Evolutionary conservation across 1,140 invertebrate genomes (phyloP).

Genomic region (Brachionus plicatilis): DNA sequence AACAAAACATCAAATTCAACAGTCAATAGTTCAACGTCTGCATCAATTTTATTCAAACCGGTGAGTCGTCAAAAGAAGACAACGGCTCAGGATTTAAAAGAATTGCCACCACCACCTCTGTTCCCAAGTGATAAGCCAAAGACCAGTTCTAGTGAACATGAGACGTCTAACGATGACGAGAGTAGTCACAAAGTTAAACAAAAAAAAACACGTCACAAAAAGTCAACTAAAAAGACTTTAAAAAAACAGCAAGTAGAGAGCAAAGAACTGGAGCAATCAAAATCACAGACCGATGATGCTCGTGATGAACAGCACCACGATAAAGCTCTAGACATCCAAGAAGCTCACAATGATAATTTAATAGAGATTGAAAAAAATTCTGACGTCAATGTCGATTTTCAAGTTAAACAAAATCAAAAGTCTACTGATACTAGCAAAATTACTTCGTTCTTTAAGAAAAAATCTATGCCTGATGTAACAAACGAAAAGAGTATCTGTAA

Average conservation of each 20-base stretch:
- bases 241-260: not conserved
- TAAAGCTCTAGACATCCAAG: too few relatives aligned
- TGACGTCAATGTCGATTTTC: not conserved
- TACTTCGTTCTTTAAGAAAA: too few relatives aligned
- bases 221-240: not conserved
- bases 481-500: not conserved
- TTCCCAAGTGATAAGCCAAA: not conserved
- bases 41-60: not conserved
- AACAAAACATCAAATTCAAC: not conserved
- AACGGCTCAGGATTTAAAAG: not conserved
- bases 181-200: not conserved
- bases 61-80: too few relatives aligned
- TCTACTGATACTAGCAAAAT: not conserved
- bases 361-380: too few relatives aligned
- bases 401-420: not conserved
- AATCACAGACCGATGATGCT: too few relatives aligned
- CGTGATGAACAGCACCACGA: too few relatives aligned
- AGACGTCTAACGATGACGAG: not conserved
- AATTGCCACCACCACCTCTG: not conserved
- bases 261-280: not conserved
- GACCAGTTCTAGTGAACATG: not conserved
- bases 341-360: too few relatives aligned
- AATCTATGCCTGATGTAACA: too few relatives aligned
- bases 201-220: not conserved
- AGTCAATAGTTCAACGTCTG: not conserved